Evolutionary conservation across 1,140 invertebrate genomes (phyloP), one percentile per base, ranked within the genome.

Genomic region (Penaeus chinensis): DNA sequence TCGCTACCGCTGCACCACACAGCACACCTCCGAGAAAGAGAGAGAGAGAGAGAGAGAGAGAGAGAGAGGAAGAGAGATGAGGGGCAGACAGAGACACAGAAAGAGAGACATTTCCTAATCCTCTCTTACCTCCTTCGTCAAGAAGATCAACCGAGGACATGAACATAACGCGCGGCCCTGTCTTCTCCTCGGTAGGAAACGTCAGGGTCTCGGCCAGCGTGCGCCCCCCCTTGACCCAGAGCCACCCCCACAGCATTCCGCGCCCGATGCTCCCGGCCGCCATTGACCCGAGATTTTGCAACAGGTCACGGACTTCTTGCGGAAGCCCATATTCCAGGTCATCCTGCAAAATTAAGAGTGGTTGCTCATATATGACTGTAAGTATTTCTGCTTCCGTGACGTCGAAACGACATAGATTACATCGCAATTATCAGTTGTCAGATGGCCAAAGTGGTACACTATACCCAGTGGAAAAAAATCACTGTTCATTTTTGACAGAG

Each of bases 181-280:
- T 74, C 4, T 32, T n/a, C 85, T 81, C 24, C 19, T 32, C 62
- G n/a, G 32, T 77, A 32, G 86, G 76, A 37, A 81, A 27, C 2
- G 65, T 82, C 54, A 88, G 24, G 22, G 61, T 54, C 62, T 88
- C 86, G 3, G 27, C 79, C 19, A 88, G 2, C 2, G 86, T 88
- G 16, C n/a, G 66, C 0, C 86, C 86, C 4, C 86, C 86, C 42
- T 82, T 88, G 5, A 82, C 74, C 66, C 66, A 88, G 19, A 63
- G 80, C 86, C 86, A 88, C 8, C 74, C 71, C 86, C 86, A 88
- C 69, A 60, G 11, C 79, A 74, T 74, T 37, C 82, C 82, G 24
- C 66, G 86, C 20, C 79, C 80, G 42, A 88, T 7, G 63, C 20
- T 10, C 2, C 18, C 27, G 65, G 42, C 27, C 2, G 82, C 71